phyloP scores from a whole-genome alignment of 2,888 invertebrate genomes.

The Stenurella melanura region DNA sequence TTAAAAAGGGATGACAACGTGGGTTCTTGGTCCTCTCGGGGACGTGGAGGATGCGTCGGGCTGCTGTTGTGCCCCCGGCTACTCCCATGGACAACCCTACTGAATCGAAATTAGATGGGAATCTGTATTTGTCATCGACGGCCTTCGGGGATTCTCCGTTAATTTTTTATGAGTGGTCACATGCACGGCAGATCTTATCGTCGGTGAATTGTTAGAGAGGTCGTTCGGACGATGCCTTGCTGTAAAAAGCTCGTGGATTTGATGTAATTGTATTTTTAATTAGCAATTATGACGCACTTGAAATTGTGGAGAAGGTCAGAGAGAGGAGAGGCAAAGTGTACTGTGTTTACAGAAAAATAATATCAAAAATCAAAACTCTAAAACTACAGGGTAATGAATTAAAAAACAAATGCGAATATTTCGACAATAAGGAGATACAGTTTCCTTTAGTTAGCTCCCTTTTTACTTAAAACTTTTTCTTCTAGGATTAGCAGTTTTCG shows the following conservation, averaged over 20 bases:
- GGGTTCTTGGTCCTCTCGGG: conserved; percentile 14
- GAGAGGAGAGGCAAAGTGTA: no score
- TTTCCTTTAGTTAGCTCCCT: no score
- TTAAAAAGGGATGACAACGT: conserved; percentile 21
- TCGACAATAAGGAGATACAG: no score
- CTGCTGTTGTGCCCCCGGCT: conserved; percentile 30
- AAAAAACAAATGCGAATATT: no score
- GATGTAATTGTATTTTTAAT: no score
- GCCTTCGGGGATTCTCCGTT: conserved; percentile 49
- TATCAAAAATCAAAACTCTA: no score
- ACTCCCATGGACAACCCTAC: conserved; percentile 40
- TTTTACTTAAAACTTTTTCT: no score
- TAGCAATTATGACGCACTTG: no score
- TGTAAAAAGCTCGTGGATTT: not conserved
- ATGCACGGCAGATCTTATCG: conserved; percentile 21
- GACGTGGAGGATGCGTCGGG: not conserved
- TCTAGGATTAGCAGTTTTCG: no score
- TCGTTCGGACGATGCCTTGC: not conserved
- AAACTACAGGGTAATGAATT: no score
- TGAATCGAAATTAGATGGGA: conserved; percentile 55
- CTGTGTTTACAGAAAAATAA: no score
- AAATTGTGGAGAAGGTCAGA: no score
- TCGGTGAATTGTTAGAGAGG: conserved; percentile 5
- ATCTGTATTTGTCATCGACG: conserved; percentile 55
- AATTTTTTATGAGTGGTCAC: conserved; percentile 54